These are phyloP conservation scores for Germaria angustata DNA, from an alignment of 2,888 invertebrate genomes.

Conservation along the genomic window DNA sequence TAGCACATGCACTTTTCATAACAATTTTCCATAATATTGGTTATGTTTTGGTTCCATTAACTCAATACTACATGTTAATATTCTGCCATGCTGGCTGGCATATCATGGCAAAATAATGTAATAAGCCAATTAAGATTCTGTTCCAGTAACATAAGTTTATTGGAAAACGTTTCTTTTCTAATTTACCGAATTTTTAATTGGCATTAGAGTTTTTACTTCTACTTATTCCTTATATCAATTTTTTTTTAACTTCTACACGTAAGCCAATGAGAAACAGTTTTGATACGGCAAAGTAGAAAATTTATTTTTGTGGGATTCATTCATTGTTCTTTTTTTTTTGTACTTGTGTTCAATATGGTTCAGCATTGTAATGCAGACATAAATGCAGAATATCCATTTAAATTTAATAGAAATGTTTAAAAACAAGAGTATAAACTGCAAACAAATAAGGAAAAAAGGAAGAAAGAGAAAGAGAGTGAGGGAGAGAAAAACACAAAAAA, in stretches of 20 bases:
- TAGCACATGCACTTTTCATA: not conserved
- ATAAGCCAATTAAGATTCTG: conserved; percentile 65
- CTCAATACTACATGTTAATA: not conserved
- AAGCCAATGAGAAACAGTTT: conserved; percentile 6
- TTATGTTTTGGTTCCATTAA: conserved; percentile 6
- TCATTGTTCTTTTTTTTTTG: not conserved
- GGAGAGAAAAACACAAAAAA: not conserved
- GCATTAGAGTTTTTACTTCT: conserved; percentile 58
- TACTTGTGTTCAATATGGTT: conserved; percentile 34
- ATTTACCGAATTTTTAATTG: conserved; percentile 63
- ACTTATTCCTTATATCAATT: not conserved
- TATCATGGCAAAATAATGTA: conserved; percentile 20
- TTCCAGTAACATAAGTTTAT: conserved; percentile 59
- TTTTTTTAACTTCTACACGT: not conserved
- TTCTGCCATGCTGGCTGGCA: not conserved
- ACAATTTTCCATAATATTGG: conserved; percentile 27
- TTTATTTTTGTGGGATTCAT: conserved; percentile 22
- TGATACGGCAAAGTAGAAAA: conserved; percentile 11
- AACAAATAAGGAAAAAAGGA: conserved; percentile 8
- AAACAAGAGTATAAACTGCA: conserved; percentile 33
- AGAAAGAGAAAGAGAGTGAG: not conserved
- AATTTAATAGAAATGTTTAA: conserved; percentile 60
- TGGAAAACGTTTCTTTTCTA: conserved; percentile 62
- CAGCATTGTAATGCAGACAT: conserved; percentile 43
- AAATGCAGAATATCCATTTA: conserved; percentile 60